These are phyloP conservation scores for Pandemis cinnamomeana DNA, from an alignment of 2,888 invertebrate genomes.

Conservation along the genomic window DNA sequence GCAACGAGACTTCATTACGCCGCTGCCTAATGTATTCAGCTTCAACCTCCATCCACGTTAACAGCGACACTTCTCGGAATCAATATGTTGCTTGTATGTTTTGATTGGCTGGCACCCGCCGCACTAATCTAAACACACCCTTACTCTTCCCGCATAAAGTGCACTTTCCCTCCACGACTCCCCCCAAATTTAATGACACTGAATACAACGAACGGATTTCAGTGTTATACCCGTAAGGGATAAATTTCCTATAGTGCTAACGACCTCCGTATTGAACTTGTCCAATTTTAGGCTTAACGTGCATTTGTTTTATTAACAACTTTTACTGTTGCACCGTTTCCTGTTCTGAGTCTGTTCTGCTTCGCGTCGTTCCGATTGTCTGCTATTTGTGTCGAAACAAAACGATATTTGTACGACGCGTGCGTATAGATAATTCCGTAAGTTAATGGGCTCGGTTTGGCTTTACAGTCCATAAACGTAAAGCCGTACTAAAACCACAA, in stretches of 20 bases:
- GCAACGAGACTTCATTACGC: slow-evolving; percentile 84
- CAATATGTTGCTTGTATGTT: slow-evolving; percentile 85
- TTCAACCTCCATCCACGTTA: slow-evolving; percentile 83
- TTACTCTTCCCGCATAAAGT: slow-evolving; percentile 64
- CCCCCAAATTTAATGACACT: slow-evolving; percentile 77
- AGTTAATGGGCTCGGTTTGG: slow-evolving; percentile 43
- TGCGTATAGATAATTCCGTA: slow-evolving; percentile 40
- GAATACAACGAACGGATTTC: slow-evolving; percentile 84
- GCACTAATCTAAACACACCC: slow-evolving; percentile 63
- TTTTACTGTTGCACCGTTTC: slow-evolving; percentile 80
- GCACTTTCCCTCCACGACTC: slow-evolving; percentile 61
- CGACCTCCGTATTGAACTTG: slow-evolving; percentile 83
- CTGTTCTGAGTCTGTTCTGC: slow-evolving; percentile 67
- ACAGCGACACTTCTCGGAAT: slow-evolving; percentile 85
- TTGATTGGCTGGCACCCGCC: slow-evolving; percentile 77
- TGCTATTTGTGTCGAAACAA: slow-evolving; percentile 54
- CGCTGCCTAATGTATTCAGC: slow-evolving; percentile 85
- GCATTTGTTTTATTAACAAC: slow-evolving; percentile 82
- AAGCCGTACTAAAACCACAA: slow-evolving; percentile 46
- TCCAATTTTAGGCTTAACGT: slow-evolving; percentile 83
- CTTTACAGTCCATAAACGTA: slow-evolving; percentile 44
- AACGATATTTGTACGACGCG: slow-evolving; percentile 45
- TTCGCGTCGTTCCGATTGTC: slow-evolving; percentile 66
- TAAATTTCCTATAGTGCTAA: slow-evolving; percentile 83
- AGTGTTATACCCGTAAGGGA: slow-evolving; percentile 81